Conservation (phyloP, 2,113 vertebrate species). For the Ardeotis arabs region DNA sequence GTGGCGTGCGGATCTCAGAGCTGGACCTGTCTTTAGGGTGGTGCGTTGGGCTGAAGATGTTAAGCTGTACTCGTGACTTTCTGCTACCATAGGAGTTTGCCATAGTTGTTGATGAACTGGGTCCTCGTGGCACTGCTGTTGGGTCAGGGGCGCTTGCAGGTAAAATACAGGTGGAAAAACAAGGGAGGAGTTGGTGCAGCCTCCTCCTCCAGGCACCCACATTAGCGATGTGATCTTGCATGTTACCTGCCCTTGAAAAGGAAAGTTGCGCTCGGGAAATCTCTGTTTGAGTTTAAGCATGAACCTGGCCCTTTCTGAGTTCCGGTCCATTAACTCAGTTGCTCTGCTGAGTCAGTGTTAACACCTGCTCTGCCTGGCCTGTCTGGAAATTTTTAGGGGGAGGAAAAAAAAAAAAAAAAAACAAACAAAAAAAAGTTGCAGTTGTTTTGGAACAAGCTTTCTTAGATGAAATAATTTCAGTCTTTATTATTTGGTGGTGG, state of each 20-base stretch:
- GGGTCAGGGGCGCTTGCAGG: not conserved
- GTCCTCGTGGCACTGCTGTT: not conserved
- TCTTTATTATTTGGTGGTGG: not conserved
- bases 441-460: not conserved
- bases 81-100: not conserved
- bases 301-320: not conserved
- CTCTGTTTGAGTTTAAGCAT: not conserved
- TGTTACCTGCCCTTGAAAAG: not conserved
- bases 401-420: not conserved
- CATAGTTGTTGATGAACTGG: not conserved
- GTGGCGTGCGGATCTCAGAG: not conserved
- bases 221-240: not conserved
- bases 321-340: not conserved
- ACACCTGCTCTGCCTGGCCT: not conserved
- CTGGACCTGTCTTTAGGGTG: not conserved
- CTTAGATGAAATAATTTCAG: not conserved
- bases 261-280: not conserved
- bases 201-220: not conserved
- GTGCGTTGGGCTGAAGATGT: not conserved
- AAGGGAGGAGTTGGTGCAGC: not conserved
- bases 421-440: not conserved
- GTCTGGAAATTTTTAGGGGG: not conserved
- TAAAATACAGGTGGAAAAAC: not conserved
- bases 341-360: not conserved
- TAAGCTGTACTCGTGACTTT: fast-evolving